A percentile compares a stretch with the other conserved stretches of the same genome.
Evolutionary conservation across 2,888 invertebrate species (phyloP).

Genomic region (Synanthedon vespiformis): DNA sequence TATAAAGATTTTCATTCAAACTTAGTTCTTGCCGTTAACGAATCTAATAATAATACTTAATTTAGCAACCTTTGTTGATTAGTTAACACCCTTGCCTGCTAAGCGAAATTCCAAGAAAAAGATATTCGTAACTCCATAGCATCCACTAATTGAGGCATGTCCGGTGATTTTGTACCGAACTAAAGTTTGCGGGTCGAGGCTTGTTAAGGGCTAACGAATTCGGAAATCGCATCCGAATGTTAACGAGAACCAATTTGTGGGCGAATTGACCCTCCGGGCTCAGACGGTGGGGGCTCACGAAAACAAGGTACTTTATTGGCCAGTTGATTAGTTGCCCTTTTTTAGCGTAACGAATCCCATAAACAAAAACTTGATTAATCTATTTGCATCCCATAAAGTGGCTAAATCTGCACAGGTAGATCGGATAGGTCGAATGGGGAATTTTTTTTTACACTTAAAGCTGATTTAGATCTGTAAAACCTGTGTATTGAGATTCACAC

Average conservation of each 20-base stretch:
- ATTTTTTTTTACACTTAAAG: too few species aligned
- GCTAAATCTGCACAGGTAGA: too few species aligned
- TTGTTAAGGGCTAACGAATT: conserved; percentile 58
- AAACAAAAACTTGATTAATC: not conserved
- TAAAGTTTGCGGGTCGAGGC: conserved; percentile 42
- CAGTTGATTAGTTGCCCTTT: conserved; percentile 39
- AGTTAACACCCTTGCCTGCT: too few species aligned
- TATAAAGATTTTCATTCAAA: too few species aligned
- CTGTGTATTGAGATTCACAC: too few species aligned
- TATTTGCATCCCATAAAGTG: not conserved
- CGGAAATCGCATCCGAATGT: conserved; percentile 60
- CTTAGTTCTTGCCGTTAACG: too few species aligned
- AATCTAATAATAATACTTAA: too few species aligned
- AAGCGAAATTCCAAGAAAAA: not conserved
- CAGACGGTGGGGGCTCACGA: conserved; percentile 21
- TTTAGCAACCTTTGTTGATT: too few species aligned
- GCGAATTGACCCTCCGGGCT: conserved; percentile 26
- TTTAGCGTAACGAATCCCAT: conserved; percentile 14
- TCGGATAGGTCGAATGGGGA: too few species aligned
- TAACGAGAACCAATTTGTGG: conserved; percentile 62
- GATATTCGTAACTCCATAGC: conserved; percentile 21
- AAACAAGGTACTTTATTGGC: conserved; percentile 40
- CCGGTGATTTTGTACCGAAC: conserved; percentile 47
- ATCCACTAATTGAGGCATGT: conserved; percentile 58
- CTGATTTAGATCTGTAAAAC: too few species aligned